phyloP scores from a whole-genome alignment of 2,888 invertebrate genomes.

The Eupithecia dodoneata region DNA sequence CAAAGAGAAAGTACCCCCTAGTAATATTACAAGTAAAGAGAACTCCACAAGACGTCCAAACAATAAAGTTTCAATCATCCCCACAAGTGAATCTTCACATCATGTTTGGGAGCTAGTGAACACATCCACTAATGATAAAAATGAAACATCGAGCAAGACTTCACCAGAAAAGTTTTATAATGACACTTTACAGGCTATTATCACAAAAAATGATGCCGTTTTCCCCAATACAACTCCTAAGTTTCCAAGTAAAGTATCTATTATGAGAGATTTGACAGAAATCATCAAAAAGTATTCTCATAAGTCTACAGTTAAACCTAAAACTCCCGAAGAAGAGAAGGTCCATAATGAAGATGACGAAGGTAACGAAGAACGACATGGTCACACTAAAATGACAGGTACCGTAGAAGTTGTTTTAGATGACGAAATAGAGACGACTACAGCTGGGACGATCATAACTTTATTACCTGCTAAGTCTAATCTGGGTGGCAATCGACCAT shows the following conservation, averaged over 20 bases:
- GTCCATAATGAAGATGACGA: constrained; percentile 47
- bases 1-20: constrained; percentile 36
- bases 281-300: constrained; percentile 86
- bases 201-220: constrained; percentile 82
- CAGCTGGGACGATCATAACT: constrained; percentile 78
- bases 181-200: constrained; percentile 86
- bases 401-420: constrained; percentile 77
- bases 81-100: constrained; percentile 70
- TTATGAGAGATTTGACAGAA: constrained; percentile 85
- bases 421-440: constrained; percentile 73
- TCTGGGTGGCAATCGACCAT: constrained; percentile 88
- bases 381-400: constrained; percentile 69
- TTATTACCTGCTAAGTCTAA: constrained; percentile 91
- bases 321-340: constrained; percentile 4
- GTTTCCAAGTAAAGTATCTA: constrained; percentile 73
- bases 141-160: constrained; percentile 67
- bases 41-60: constrained; percentile 73
- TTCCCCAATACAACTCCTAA: constrained; percentile 76
- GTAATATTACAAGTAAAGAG: constrained; percentile 53
- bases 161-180: constrained; percentile 84
- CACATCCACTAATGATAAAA: constrained; percentile 72
- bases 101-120: constrained; percentile 86
- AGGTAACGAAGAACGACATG: constrained; percentile 61
- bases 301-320: constrained; percentile 55
- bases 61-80: constrained; percentile 78